phyloP scores from a whole-genome alignment of 2,113 vertebrate genomes.

The Tympanuchus pallidicinctus region DNA sequence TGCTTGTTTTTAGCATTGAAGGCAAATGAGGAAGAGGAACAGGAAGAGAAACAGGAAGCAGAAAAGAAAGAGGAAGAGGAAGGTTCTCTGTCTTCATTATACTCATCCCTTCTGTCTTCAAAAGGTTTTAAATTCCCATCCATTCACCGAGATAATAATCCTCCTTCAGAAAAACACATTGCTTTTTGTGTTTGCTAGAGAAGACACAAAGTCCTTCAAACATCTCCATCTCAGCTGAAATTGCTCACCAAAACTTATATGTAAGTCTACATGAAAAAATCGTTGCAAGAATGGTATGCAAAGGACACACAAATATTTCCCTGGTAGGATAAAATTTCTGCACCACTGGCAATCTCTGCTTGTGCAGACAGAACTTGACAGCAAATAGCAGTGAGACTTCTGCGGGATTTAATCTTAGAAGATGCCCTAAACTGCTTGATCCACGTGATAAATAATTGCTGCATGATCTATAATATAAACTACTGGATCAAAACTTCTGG shows the following conservation, averaged over 20 bases:
- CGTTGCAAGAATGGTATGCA: background rate
- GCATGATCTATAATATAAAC: background rate
- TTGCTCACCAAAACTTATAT: background rate
- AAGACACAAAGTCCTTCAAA: background rate
- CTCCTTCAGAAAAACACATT: background rate
- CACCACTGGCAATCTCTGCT: background rate
- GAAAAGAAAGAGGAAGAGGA: background rate
- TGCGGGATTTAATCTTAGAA: slow-evolving; percentile 3
- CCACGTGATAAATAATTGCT: background rate
- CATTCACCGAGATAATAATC: background rate
- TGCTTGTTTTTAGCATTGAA: background rate
- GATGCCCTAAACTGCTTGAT: background rate
- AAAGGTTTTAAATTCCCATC: background rate
- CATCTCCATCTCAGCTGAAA: background rate
- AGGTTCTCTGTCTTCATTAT: background rate
- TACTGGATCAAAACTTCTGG: background rate
- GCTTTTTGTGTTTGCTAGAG: background rate
- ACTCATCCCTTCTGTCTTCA: background rate
- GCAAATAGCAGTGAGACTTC: slow-evolving; percentile 1
- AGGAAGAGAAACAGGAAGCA: background rate
- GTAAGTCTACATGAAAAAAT: background rate
- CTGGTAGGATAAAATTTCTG: background rate
- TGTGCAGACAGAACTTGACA: background rate
- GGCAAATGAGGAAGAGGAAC: background rate
- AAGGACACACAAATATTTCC: background rate